These are phyloP conservation scores for Lagodon rhomboides DNA, from an alignment of 2,797 vertebrate genomes.

Conservation along the genomic window DNA sequence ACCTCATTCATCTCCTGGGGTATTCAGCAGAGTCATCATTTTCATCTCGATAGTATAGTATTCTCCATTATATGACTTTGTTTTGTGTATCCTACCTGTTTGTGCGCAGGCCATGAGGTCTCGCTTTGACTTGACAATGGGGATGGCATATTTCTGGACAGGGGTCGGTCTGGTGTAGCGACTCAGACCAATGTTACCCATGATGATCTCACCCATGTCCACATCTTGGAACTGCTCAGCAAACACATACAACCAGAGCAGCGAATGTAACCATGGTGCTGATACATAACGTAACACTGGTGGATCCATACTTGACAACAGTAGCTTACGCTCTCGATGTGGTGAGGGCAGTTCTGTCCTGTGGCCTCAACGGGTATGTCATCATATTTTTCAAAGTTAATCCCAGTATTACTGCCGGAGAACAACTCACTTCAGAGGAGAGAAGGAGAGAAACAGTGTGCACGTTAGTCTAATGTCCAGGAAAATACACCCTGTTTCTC, in stretches of 20 bases:
- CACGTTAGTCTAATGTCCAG: background rate
- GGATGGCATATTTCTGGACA: slow-evolving; percentile 98
- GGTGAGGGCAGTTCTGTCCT: slow-evolving; percentile 93
- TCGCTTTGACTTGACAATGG: slow-evolving; percentile 96
- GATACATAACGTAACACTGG: background rate
- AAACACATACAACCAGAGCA: slow-evolving; percentile 31
- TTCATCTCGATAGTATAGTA: too few relatives aligned
- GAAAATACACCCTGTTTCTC: background rate
- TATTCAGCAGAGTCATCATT: background rate
- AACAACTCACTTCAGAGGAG: slow-evolving; percentile 90
- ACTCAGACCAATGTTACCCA: slow-evolving; percentile 94
- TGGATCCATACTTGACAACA: too few relatives aligned
- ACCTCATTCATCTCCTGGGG: background rate
- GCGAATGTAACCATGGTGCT: background rate
- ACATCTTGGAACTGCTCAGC: slow-evolving; percentile 93
- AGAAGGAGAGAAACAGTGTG: background rate
- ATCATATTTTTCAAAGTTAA: slow-evolving; percentile 99
- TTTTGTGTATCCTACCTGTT: slow-evolving; percentile 85
- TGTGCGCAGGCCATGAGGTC: slow-evolving; percentile 99
- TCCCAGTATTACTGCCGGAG: slow-evolving; percentile 95
- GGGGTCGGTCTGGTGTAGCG: slow-evolving; percentile 96
- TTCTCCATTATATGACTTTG: background rate
- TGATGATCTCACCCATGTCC: slow-evolving; percentile 97
- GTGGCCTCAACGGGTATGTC: slow-evolving; percentile 99
- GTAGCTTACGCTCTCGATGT: slow-evolving; percentile 94